Percentiles rank a stretch among this genome's conserved stretches.
phyloP scores from a whole-genome alignment of 2,888 invertebrate genomes.

The Plagodis pulveraria region DNA sequence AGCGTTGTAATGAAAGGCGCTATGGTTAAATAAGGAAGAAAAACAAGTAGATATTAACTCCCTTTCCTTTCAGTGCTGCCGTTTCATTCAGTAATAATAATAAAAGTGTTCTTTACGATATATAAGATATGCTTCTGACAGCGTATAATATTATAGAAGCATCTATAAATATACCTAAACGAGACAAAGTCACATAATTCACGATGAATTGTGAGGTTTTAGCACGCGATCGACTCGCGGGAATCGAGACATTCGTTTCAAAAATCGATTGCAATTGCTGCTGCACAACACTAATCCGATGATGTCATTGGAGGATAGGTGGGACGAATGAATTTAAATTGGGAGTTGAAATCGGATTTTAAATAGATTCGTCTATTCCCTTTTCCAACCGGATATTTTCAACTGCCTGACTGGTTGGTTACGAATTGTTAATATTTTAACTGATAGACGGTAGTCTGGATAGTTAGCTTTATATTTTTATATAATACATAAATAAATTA shows the following conservation, averaged over 20 bases:
- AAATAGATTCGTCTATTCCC: slow-evolving; percentile 42
- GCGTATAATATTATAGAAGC: slow-evolving; percentile 62
- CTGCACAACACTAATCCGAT: slow-evolving; percentile 57
- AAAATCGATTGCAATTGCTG: slow-evolving; percentile 49
- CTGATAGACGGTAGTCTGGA: not conserved
- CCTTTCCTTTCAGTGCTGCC: slow-evolving; percentile 12
- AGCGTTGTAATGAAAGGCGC: slow-evolving; percentile 3
- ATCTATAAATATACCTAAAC: slow-evolving; percentile 73
- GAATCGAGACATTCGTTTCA: slow-evolving; percentile 57
- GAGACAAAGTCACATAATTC: slow-evolving; percentile 75
- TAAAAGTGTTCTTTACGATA: slow-evolving; percentile 31
- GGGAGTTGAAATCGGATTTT: slow-evolving; percentile 43
- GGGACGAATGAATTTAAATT: slow-evolving; percentile 50
- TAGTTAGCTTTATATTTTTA: no score
- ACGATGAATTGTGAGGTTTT: slow-evolving; percentile 72
- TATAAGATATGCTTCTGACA: slow-evolving; percentile 55
- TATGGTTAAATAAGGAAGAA: slow-evolving; percentile 5
- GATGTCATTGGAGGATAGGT: slow-evolving; percentile 59
- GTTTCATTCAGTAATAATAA: slow-evolving; percentile 42
- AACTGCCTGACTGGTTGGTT: slow-evolving; percentile 22
- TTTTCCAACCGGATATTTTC: slow-evolving; percentile 38
- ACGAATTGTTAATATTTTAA: slow-evolving; percentile 9
- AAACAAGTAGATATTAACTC: slow-evolving; percentile 18
- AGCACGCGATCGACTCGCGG: slow-evolving; percentile 69
- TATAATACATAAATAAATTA: no score